Evolutionary conservation across 2,888 invertebrate genomes (phyloP), one percentile per base, ranked within the genome.

Genomic region (Phrixothrix hirtus): DNA sequence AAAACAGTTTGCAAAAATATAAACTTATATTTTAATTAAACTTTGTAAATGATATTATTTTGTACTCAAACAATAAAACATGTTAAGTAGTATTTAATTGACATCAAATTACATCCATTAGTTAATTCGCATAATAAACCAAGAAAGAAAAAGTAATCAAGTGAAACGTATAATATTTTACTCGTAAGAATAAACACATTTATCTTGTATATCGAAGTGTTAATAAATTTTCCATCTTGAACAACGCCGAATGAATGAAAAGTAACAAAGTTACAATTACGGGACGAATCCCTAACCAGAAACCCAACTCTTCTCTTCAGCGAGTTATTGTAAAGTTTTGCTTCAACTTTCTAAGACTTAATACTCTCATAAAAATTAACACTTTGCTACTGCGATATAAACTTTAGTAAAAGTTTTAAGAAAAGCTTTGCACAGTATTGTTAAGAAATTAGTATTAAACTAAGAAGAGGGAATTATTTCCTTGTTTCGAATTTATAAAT

Each of bases 211-310:
- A 44, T 41, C 45, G 41, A 45, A 17, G 41, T 31, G 50, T 46
- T 52, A 52, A 47, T 47, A 53, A 47, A 53, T 53, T 47, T 47
- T 30, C 36, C 31, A 32, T 21, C 37, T 38, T 36, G 51, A 41
- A 41, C 34, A 49, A 37, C 44, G 49, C 39, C 31, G 38, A 49
- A 38, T 53, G 45, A 53, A 48, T 55, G 51, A 50, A 47, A 25
- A 50, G 47, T 51, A 47, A 43, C 50, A 44, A 55, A 55, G 35
- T 55, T 55, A 37, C 55, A 47, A 57, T 55, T 57, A 55, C 37
- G 41, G 11, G 41, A 35, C 42, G 43, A 54, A 46, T 48, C 42
- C 34, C 21, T 7, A 30, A 45, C 36, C 32, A 47, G 30, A 37
- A 14, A 12, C 31, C 37, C 43, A 29, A 41, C 42, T 41, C 42